Conservation (phyloP, 2,797 vertebrate species). For the Cynopterus sphinx region DNA sequence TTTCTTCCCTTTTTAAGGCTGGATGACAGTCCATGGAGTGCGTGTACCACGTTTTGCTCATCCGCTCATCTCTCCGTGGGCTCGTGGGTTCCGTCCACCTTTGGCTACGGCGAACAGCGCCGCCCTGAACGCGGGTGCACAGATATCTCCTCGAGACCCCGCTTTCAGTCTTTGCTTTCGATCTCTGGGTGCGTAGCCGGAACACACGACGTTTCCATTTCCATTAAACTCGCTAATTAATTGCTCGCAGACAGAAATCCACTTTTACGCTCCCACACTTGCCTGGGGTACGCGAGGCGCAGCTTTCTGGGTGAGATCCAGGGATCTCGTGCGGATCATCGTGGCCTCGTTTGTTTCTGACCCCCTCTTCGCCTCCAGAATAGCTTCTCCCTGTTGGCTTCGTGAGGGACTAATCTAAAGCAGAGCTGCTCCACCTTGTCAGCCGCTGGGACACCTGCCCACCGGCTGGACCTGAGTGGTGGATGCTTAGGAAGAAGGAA, state of each 20-base stretch:
- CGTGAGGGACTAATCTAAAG: neutral
- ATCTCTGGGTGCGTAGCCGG: neutral
- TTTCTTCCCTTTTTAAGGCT: neutral
- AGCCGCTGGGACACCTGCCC: too few species aligned
- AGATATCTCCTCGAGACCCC: neutral
- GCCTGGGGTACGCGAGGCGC: constrained; percentile 42
- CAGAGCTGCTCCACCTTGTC: neutral
- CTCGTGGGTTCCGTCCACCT: neutral
- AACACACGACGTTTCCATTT: constrained; percentile 57
- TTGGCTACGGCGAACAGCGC: neutral
- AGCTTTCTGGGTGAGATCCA: constrained; percentile 20
- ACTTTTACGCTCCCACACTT: constrained; percentile 54
- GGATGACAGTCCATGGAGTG: neutral
- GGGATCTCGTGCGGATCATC: constrained; percentile 49
- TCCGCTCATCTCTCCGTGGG: neutral
- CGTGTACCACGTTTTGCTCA: accelerated
- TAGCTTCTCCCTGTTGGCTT: constrained; percentile 54
- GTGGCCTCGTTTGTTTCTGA: constrained; percentile 24
- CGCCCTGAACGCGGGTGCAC: neutral
- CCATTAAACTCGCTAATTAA: constrained; percentile 77
- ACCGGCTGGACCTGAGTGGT: neutral
- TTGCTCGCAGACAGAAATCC: constrained; percentile 75
- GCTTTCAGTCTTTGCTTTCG: neutral
- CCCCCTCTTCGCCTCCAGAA: constrained; percentile 1
- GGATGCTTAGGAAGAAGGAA: neutral